phyloP scores from a whole-genome alignment of 2,888 invertebrate species.

The Synanthedon vespiformis region DNA sequence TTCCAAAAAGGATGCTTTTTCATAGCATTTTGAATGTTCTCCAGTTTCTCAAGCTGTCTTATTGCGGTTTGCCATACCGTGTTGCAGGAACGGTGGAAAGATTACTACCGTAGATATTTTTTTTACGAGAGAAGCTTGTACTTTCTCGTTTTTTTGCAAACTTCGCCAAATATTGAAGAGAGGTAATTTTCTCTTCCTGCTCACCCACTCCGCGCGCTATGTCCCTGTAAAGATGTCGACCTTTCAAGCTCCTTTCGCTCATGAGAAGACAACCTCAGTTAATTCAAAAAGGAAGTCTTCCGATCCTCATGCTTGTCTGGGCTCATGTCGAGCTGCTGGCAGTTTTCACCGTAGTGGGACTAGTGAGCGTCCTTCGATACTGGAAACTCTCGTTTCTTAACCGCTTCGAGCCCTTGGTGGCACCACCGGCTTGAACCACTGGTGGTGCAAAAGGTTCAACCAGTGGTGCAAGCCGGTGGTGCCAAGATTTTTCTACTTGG shows the following conservation, averaged over 20 bases:
- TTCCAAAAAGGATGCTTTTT: no score
- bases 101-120: no score
- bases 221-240: slow-evolving; percentile 2
- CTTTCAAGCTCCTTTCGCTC: slow-evolving; percentile 1
- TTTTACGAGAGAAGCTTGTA: no score
- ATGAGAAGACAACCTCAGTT: background rate
- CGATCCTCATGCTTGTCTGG: background rate
- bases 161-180: slow-evolving; percentile 1
- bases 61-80: no score
- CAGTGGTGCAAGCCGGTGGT: no score
- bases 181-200: slow-evolving; percentile 3
- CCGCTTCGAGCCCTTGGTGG: no score
- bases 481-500: no score
- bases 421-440: no score
- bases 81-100: no score
- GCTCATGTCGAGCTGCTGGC: slow-evolving; percentile 2
- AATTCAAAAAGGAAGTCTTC: slow-evolving; percentile 2
- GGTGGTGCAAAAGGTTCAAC: no score
- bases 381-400: background rate
- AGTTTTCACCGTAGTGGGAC: background rate
- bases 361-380: background rate
- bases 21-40: no score
- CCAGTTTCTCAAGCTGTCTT: no score
- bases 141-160: background rate
- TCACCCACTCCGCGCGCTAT: slow-evolving; percentile 4